phyloP scores from a whole-genome alignment of 1,140 invertebrate genomes.

The Streblospio benedicti region DNA sequence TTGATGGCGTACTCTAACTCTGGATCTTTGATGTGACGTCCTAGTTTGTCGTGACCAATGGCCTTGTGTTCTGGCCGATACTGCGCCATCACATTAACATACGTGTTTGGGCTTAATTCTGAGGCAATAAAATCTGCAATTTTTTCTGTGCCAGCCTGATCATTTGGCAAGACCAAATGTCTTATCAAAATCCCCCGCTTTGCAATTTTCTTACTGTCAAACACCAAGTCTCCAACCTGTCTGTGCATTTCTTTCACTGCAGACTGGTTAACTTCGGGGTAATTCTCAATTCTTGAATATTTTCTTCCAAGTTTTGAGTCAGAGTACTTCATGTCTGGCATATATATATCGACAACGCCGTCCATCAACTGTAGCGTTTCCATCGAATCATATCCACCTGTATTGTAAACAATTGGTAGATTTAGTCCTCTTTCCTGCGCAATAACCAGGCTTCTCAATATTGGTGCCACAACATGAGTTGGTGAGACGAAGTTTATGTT shows the following conservation, averaged over 20 bases:
- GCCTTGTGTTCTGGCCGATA: constrained; percentile 6
- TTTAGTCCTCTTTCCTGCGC: not conserved
- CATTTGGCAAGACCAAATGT: constrained; percentile 1
- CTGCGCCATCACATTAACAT: constrained; percentile 8
- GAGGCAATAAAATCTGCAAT: constrained; percentile 5
- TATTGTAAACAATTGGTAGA: constrained; percentile 7
- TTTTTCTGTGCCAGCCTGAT: constrained; percentile 2
- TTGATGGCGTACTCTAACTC: not conserved
- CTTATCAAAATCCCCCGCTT: not conserved
- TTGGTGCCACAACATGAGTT: constrained; percentile 3
- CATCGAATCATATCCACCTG: constrained; percentile 2
- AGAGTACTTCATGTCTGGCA: constrained; percentile 9
- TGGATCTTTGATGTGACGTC: not conserved
- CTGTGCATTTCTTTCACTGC: constrained; percentile 7
- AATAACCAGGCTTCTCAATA: not conserved
- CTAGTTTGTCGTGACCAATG: not conserved
- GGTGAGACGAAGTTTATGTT: constrained; percentile 11
- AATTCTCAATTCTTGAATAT: constrained; percentile 2
- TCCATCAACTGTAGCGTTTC: constrained; percentile 1
- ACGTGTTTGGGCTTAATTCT: not conserved
- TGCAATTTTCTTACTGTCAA: not conserved
- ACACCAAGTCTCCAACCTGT: constrained; percentile 5
- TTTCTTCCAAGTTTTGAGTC: not conserved
- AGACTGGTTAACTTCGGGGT: constrained; percentile 5
- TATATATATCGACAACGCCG: constrained; percentile 5